phyloP scores from a whole-genome alignment of 2,888 invertebrate genomes.

The Eristalinus aeneus region DNA sequence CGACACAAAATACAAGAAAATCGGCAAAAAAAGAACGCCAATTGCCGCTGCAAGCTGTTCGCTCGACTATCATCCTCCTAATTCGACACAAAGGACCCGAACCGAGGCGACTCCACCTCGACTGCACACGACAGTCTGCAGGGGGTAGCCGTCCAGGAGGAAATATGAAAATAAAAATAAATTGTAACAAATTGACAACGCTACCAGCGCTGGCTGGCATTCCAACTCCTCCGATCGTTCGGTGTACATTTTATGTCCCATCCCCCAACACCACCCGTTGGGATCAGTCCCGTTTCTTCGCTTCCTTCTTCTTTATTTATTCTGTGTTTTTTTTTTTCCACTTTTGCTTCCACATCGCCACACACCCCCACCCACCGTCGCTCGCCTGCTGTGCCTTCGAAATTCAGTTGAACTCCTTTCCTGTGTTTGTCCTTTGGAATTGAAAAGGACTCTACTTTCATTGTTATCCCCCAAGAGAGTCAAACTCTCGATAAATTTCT shows the following conservation, averaged over 20 bases:
- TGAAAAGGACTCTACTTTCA: conserved; percentile 66
- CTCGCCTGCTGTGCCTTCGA: background rate
- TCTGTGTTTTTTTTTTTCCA: background rate
- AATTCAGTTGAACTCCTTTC: background rate
- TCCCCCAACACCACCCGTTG: conserved; percentile 10
- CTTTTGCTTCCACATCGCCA: background rate
- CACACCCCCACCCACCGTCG: background rate
- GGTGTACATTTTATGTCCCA: conserved; percentile 55
- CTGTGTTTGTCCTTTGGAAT: conserved; percentile 43
- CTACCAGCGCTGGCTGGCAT: conserved; percentile 15
- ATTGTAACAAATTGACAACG: conserved; percentile 70
- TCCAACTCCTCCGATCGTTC: conserved; percentile 41
- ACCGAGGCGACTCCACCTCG: conserved; percentile 3
- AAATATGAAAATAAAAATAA: conserved; percentile 71
- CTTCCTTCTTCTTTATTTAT: conserved; percentile 7
- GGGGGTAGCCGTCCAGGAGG: background rate
- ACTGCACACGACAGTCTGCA: background rate
- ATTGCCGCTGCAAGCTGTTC: conserved; percentile 68
- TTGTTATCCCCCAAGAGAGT: conserved; percentile 58
- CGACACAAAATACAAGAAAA: conserved; percentile 5
- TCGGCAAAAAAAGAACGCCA: conserved; percentile 30
- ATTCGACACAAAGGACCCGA: conserved; percentile 67
- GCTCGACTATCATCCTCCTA: conserved; percentile 65
- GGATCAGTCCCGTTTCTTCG: conserved; percentile 13
- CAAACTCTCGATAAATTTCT: conserved; percentile 69